Evolutionary conservation across 1,140 invertebrate species (phyloP).

Genomic region (Bombus affinis): DNA sequence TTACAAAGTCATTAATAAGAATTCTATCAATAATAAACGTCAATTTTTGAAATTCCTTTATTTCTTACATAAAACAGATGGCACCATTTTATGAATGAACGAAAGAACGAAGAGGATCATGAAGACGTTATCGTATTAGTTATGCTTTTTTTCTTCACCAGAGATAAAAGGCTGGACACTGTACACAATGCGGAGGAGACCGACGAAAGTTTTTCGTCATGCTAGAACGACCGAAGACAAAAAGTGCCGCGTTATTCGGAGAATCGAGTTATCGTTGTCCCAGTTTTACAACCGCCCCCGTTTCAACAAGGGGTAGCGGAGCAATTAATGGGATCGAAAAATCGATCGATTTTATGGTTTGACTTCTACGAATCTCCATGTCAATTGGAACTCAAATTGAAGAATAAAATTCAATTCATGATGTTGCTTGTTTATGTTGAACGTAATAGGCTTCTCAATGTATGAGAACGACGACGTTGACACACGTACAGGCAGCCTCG

Average conservation of each 20-base stretch:
- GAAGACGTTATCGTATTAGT: no score
- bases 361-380: not conserved
- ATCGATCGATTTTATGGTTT: conserved; percentile 3
- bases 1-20: not conserved
- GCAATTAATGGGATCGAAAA: conserved; percentile 18
- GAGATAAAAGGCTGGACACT: not conserved
- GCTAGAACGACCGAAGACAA: not conserved
- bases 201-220: not conserved
- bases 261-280: conserved; percentile 39
- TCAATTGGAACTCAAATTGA: not conserved
- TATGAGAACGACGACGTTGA: not conserved
- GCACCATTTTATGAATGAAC: not conserved
- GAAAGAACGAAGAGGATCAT: no score
- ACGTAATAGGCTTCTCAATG: not conserved
- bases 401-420: not conserved
- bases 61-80: not conserved
- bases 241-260: conserved; percentile 7
- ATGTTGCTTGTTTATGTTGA: not conserved
- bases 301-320: not conserved
- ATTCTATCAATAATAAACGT: not conserved
- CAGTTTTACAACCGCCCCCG: conserved; percentile 13
- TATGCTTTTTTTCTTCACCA: no score
- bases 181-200: no score
- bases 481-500: no score
- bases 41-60: not conserved